Percentiles rank a stretch among this genome's conserved stretches.
Conservation (phyloP, 2,797 vertebrate genomes). For the Nyctalus aviator region DNA sequence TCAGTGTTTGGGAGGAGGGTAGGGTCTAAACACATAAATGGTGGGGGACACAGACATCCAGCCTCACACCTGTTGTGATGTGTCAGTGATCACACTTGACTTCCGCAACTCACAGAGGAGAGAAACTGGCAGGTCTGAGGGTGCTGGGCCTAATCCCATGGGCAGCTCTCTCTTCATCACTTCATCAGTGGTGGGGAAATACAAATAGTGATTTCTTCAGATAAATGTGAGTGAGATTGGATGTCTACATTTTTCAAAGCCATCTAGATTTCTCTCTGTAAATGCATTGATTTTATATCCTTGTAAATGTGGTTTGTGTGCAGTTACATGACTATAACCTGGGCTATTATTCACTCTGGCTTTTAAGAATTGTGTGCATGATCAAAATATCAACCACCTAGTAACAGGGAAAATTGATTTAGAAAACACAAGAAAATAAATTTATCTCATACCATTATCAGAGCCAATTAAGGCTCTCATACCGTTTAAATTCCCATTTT, state of each 20-base stretch:
- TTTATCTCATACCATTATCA: conserved; percentile 25
- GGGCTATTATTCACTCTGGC: background rate
- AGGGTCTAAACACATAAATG: background rate
- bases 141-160: background rate
- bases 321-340: background rate
- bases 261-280: conserved; percentile 11
- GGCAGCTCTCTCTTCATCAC: background rate
- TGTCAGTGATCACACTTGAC: background rate
- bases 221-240: conserved; percentile 28
- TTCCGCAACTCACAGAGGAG: conserved; percentile 22
- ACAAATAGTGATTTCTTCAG: conserved; percentile 27
- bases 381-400: conserved; percentile 48
- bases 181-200: background rate
- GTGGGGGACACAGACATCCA: background rate
- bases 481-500: conserved; percentile 48
- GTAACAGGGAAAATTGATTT: conserved; percentile 32
- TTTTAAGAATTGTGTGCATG: conserved; percentile 50
- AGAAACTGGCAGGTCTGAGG: background rate
- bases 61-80: background rate
- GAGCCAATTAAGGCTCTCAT: conserved; percentile 18
- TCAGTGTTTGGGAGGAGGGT: background rate
- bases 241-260: conserved; percentile 34
- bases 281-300: background rate
- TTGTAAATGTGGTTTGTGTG: conserved; percentile 33
- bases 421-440: conserved; percentile 17